Evolutionary conservation across 2,797 vertebrate species (phyloP).

Genomic region (Prunella strophiata): DNA sequence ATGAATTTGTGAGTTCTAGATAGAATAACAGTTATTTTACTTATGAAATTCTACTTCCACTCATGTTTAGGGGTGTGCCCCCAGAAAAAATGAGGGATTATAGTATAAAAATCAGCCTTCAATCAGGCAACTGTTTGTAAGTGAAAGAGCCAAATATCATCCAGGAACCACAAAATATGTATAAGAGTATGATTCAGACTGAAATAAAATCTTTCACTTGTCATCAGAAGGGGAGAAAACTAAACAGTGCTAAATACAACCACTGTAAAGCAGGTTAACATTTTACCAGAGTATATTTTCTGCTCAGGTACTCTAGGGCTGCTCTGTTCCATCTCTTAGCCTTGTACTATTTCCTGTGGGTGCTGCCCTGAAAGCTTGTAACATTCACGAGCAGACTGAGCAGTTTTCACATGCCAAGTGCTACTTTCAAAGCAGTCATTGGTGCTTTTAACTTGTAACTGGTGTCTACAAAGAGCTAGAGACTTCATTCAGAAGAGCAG

Average conservation of each 20-base stretch:
- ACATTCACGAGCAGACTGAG: neutral
- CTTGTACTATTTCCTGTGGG: neutral
- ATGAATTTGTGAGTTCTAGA: neutral
- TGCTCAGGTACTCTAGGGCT: neutral
- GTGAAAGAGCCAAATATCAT: neutral
- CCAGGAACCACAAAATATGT: neutral
- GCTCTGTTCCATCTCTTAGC: neutral
- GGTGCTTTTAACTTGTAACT: neutral
- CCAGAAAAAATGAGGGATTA: neutral
- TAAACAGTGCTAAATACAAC: neutral
- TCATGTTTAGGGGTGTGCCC: rapidly evolving
- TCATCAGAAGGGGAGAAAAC: neutral
- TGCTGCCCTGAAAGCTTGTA: neutral
- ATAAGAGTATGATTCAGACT: neutral
- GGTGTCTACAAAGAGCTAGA: neutral
- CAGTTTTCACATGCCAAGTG: neutral
- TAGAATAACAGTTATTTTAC: neutral
- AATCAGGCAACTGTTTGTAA: neutral
- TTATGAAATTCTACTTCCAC: neutral
- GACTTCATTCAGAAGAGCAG: neutral
- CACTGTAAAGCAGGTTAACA: neutral
- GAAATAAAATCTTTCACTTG: neutral
- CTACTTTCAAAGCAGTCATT: neutral
- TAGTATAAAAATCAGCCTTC: neutral
- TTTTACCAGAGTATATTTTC: neutral